Percentiles rank a stretch among this genome's conserved stretches.
phyloP scores from a whole-genome alignment of 2,888 invertebrate species.

The Conus canariensis region DNA sequence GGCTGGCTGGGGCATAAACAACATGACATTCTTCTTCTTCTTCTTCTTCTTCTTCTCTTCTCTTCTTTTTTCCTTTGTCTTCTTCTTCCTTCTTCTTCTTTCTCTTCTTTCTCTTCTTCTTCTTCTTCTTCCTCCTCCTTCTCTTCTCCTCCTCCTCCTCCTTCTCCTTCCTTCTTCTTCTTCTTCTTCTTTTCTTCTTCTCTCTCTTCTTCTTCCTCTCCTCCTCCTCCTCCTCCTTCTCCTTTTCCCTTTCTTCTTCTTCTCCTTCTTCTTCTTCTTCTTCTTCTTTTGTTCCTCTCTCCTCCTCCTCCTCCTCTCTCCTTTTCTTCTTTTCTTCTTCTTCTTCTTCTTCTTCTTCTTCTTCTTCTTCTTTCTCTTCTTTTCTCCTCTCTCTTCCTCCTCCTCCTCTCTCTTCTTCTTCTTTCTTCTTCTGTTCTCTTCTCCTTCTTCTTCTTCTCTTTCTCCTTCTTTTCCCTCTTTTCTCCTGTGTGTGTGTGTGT shows the following conservation, averaged over 20 bases:
- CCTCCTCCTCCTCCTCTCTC: not conserved
- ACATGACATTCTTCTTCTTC: too few relatives aligned
- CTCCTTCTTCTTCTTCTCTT: not conserved
- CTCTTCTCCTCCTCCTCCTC: too few relatives aligned
- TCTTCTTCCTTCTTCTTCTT: not conserved
- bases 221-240: too few relatives aligned
- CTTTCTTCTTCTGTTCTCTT: not conserved
- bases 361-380: conserved; percentile 27
- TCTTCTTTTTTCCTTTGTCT: too few relatives aligned
- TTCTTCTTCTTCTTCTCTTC: not conserved
- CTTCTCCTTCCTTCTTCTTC: not conserved
- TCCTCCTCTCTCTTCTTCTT: not conserved
- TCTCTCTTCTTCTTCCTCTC: not conserved
- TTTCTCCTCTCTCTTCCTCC: too few relatives aligned
- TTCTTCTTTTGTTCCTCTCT: not conserved
- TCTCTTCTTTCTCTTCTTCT: not conserved
- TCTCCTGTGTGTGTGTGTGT: not conserved
- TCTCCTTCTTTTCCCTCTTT: not conserved
- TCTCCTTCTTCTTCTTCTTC: conserved; percentile 28
- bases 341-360: conserved; percentile 19
- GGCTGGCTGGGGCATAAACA: too few relatives aligned
- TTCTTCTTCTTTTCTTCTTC: conserved; percentile 28
- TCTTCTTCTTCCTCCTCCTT: too few relatives aligned
- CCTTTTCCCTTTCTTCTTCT: not conserved
- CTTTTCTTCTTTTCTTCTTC: conserved; percentile 18